Conservation (phyloP, 2,888 invertebrate species). For the Yponomeuta plumbellus region DNA sequence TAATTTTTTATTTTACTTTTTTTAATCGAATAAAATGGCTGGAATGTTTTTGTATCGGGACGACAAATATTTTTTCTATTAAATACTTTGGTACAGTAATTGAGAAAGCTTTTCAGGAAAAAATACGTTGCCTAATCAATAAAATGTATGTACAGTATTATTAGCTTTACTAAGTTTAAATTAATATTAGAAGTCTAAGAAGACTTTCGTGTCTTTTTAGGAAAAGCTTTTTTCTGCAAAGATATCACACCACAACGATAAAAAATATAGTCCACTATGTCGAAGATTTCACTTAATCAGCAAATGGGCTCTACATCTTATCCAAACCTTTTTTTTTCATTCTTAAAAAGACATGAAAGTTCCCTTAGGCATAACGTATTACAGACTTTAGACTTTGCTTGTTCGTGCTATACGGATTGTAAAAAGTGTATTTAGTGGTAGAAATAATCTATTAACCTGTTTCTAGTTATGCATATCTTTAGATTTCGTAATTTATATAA, state of each 20-base stretch:
- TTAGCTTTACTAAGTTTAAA: conserved; percentile 70
- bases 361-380: conserved; percentile 50
- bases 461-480: conserved; percentile 74
- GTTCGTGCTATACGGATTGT: conserved; percentile 59
- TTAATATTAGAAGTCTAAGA: conserved; percentile 25
- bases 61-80: neutral
- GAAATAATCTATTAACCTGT: conserved; percentile 65
- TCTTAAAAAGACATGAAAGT: conserved; percentile 33
- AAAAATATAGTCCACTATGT: no score
- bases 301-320: no score
- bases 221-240: neutral
- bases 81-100: neutral
- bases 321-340: no score
- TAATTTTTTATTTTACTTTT: conserved; percentile 27
- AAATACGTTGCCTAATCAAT: conserved; percentile 41
- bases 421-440: conserved; percentile 76
- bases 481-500: conserved; percentile 59
- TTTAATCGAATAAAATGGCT: neutral
- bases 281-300: no score
- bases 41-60: neutral
- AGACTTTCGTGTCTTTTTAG: conserved; percentile 31
- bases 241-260: no score
- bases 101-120: neutral
- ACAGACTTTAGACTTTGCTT: conserved; percentile 64
- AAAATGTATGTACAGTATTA: conserved; percentile 73